Base-by-base conservation (phyloP, 1,140 invertebrate species). In the Drosophila tsacasi region DNA sequence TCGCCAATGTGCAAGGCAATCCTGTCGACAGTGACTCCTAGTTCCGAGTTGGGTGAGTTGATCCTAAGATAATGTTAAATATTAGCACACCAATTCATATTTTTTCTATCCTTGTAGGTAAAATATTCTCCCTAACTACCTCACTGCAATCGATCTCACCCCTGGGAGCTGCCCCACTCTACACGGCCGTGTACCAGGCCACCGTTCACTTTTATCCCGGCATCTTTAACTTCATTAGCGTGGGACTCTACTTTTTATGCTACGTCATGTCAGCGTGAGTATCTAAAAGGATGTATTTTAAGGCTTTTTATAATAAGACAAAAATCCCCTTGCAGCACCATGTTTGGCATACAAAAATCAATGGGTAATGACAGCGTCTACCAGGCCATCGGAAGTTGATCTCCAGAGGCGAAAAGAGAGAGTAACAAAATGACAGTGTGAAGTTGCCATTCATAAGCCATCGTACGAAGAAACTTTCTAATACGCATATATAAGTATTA, bases 41-140 rank as follows among this genome's bases (percentile, higher is more conserved):
- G 91, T 5, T 93, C 95, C 30, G 96, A 97, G 86, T 94, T 95
- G 67, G 96, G 96, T 89, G 95, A 95, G 92, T 83, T 19, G n/a
- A n/a, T n/a, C n/a, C n/a, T n/a, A n/a, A n/a, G n/a, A n/a, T n/a
- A n/a, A n/a, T n/a, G n/a, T n/a, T n/a, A n/a, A n/a, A n/a, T n/a
- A n/a, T n/a, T n/a, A 21, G 5, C 0, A 30, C 23, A 32, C 23
- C 57, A 40, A 49, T 10, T 2, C 0, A 17, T 25, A 1, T 49
- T 49, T 6, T 13, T 12, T 2, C 1, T 46, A 10, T 59, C 13
- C 5, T 52, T 39, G 8, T 21, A 95, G 94, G 94, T 27, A 94
- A 94, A 93, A 93, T 95, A 23, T 96, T 95, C 66, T 95, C 95
- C 0, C 79, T 96, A n/a, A 94, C 94, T 76, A 94, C 95, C 5